Evolutionary conservation across 2,113 vertebrate species (phyloP).

Genomic region (Neotoma lepida): DNA sequence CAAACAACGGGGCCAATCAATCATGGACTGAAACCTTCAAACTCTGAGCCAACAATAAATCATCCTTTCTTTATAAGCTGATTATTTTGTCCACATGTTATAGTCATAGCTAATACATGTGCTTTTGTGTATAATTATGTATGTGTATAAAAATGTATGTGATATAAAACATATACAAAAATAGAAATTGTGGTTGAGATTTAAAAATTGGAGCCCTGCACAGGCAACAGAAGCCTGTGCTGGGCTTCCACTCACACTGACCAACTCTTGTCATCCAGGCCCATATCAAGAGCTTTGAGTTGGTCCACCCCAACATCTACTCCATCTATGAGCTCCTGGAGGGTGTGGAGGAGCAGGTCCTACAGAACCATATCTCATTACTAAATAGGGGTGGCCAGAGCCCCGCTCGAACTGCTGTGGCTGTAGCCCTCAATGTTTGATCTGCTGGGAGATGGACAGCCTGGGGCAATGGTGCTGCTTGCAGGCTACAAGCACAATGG

Average conservation of each 20-base stretch:
- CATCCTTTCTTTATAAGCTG: background rate
- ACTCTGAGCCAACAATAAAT: background rate
- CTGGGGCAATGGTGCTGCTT: background rate
- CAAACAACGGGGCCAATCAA: background rate
- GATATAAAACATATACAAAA: constrained; percentile 16
- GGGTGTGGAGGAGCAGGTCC: background rate
- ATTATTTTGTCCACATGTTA: background rate
- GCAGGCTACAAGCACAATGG: background rate
- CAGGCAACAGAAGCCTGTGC: too few species aligned
- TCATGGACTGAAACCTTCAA: background rate
- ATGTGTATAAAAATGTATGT: background rate
- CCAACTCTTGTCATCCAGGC: background rate
- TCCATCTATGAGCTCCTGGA: background rate
- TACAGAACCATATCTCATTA: background rate
- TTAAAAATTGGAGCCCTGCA: background rate
- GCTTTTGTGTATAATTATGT: background rate
- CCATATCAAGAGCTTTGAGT: background rate
- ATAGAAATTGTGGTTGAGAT: background rate
- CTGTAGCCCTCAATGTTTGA: background rate
- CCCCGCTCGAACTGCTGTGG: background rate
- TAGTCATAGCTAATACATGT: background rate
- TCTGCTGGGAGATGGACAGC: background rate
- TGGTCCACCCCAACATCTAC: too few species aligned
- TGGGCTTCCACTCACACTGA: background rate
- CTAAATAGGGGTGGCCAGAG: background rate